Base-by-base conservation (phyloP, 2,797 vertebrate genomes). In the Oreortyx pictus region DNA sequence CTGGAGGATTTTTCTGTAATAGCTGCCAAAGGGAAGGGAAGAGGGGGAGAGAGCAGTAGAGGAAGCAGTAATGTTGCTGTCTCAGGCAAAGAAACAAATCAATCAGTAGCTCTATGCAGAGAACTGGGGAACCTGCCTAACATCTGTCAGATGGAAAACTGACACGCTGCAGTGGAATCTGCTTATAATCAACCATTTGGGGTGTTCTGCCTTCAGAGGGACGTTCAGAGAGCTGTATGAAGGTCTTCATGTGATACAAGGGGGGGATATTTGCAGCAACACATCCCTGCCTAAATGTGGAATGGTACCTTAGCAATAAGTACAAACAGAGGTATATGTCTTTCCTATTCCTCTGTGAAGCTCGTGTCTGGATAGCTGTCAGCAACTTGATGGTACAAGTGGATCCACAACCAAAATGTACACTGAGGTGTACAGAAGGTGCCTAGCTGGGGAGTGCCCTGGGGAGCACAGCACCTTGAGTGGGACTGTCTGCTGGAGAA, bases 81-180 rank as follows among this genome's bases (percentile, higher is more conserved):
- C 95, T 92, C 78, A 85, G 89, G 81, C 72, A 81, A 93, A 94
- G 93, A 90, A 88, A 92, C 83, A 88, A 93, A 95, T 96, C 93
- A 96, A 90, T 96, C 94, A 78, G 82, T 75, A 82, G 41, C 72
- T 87, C 17, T 72, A 23, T 43, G 57, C 59, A 75, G 84, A 90
- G 84, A 90, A 78, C 9, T 75, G 54, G 70, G 90, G 88, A 92
- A 72, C 35, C 61, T 89, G 84, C 70, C 65, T 65, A 44, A n/a
- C 92, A 85, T 82, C 91, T 96, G 86, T 92, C 84, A 73, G 86
- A 41, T 1, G 7, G 85, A 81, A 71, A 85, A 62, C 57, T 65
- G 75, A 92, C 72, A 68, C 0, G 1, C 49, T 80, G 75, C 52
- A 80, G 68, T 73, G 72, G 65, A 85, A 82, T 72, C 66, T 85